Percentiles rank a stretch among this genome's conserved stretches.
Evolutionary conservation across 2,888 invertebrate genomes (phyloP).

Genomic region (Apocheima hispidaria): DNA sequence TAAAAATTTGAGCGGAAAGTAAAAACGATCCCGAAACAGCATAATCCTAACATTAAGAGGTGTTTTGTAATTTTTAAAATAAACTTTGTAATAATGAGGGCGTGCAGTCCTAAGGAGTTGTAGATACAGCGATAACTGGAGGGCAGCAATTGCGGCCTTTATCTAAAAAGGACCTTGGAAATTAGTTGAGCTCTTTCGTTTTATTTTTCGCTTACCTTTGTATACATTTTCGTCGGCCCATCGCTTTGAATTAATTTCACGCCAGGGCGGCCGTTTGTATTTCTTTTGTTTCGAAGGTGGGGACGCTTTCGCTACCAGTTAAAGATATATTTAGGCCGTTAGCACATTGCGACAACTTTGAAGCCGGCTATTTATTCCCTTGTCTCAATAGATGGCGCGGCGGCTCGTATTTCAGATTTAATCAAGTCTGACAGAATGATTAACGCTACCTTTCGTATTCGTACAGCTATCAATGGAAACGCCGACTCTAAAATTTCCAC

Average conservation of each 20-base stretch:
- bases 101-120: slow-evolving; percentile 43
- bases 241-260: slow-evolving; percentile 81
- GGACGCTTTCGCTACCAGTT: slow-evolving; percentile 67
- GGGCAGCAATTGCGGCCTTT: slow-evolving; percentile 68
- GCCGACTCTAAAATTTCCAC: slow-evolving; percentile 56
- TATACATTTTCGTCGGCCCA: slow-evolving; percentile 76
- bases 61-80: slow-evolving; percentile 44
- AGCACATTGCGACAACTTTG: slow-evolving; percentile 78
- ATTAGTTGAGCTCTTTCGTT: slow-evolving; percentile 72
- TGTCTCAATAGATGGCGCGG: slow-evolving; percentile 75
- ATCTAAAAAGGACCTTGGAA: slow-evolving; percentile 71
- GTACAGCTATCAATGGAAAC: slow-evolving; percentile 66
- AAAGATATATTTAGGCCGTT: slow-evolving; percentile 78
- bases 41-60: slow-evolving; percentile 44
- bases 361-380: slow-evolving; percentile 78
- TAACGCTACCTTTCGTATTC: slow-evolving; percentile 74
- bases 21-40: slow-evolving; percentile 44
- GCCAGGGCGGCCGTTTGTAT: slow-evolving; percentile 75
- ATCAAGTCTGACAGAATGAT: slow-evolving; percentile 79
- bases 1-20: slow-evolving; percentile 46
- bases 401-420: slow-evolving; percentile 79
- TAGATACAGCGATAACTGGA: slow-evolving; percentile 62
- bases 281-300: slow-evolving; percentile 77
- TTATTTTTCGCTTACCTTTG: slow-evolving; percentile 79
- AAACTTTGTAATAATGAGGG: slow-evolving; percentile 45